phyloP scores from a whole-genome alignment of 2,113 vertebrate species.

The Tinamus guttatus region DNA sequence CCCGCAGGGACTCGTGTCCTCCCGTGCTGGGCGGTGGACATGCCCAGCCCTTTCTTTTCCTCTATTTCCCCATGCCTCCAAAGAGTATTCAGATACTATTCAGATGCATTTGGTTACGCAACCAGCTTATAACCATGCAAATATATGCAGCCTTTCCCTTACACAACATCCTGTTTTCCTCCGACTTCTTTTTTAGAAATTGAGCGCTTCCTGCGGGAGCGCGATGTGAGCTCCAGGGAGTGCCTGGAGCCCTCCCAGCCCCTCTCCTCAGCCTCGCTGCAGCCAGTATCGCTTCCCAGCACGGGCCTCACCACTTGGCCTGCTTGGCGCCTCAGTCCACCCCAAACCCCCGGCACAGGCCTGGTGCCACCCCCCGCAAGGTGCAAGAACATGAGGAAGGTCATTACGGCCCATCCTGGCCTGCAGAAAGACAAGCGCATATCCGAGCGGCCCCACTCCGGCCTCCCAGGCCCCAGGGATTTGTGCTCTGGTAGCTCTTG shows the following conservation, averaged over 20 bases:
- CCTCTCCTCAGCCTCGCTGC: neutral
- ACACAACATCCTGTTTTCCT: neutral
- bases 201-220: neutral
- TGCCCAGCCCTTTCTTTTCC: neutral
- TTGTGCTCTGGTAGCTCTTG: neutral
- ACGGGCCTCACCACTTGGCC: neutral
- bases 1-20: neutral
- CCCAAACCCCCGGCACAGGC: neutral
- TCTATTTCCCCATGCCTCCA: neutral
- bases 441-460: neutral
- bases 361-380: neutral
- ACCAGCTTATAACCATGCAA: neutral
- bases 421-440: accelerated
- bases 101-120: neutral
- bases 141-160: neutral
- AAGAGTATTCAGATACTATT: neutral
- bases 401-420: accelerated
- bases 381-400: accelerated
- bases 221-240: neutral
- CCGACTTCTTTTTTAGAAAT: neutral
- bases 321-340: accelerated
- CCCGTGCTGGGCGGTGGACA: neutral
- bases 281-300: neutral
- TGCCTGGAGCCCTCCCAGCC: neutral
- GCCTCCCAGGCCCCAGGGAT: neutral